Evolutionary conservation across 2,797 vertebrate species (phyloP).

Genomic region (Cebuella pygmaea): DNA sequence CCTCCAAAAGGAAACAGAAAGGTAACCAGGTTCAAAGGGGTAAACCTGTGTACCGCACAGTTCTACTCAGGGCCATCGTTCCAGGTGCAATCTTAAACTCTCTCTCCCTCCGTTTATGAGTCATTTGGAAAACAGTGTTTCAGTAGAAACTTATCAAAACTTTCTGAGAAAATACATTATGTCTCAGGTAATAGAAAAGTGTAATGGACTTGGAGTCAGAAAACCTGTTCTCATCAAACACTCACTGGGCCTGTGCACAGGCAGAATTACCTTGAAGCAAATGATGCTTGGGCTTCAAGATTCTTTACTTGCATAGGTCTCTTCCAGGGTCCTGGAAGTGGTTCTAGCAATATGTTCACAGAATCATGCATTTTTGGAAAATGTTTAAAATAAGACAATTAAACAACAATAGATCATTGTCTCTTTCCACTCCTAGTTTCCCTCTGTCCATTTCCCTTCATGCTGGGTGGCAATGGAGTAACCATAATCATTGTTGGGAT

Average conservation of each 20-base stretch:
- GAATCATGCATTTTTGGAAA: background rate
- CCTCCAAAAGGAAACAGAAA: slow-evolving; percentile 10
- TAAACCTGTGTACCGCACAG: background rate
- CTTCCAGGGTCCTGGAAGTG: background rate
- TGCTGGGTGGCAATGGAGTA: background rate
- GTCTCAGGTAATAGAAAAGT: background rate
- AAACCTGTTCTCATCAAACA: background rate
- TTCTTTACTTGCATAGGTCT: background rate
- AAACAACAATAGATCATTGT: background rate
- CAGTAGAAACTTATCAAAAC: slow-evolving; percentile 35
- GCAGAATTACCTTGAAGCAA: slow-evolving; percentile 25
- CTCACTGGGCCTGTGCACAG: background rate
- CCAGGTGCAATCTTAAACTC: background rate
- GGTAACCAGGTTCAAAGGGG: background rate
- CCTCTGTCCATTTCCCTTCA: background rate
- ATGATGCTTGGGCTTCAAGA: background rate
- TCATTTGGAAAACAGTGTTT: slow-evolving; percentile 18
- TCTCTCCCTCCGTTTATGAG: background rate
- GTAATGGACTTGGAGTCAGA: background rate
- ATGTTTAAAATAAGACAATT: slow-evolving; percentile 14
- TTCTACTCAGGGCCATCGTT: background rate
- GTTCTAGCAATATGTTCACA: background rate
- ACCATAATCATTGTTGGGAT: background rate
- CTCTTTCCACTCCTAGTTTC: slow-evolving; percentile 22
- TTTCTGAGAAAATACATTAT: slow-evolving; percentile 12